phyloP scores from a whole-genome alignment of 1,140 invertebrate genomes.

The Saccostrea cuccullata region DNA sequence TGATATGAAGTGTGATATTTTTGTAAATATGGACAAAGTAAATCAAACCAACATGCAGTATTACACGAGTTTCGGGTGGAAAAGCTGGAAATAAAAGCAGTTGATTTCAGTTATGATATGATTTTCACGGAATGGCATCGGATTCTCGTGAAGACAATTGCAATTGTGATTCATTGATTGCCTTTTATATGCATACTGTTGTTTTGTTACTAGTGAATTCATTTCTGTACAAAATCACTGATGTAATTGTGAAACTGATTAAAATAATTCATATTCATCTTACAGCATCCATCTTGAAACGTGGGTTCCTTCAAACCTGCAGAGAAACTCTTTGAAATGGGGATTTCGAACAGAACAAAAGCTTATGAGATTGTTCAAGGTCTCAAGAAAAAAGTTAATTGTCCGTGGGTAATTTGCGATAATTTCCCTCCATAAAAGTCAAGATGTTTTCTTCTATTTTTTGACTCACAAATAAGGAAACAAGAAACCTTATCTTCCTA shows the following conservation, averaged over 20 bases:
- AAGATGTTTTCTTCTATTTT: no score
- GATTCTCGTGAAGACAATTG: background rate
- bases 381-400: no score
- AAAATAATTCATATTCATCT: background rate
- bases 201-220: background rate
- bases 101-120: background rate
- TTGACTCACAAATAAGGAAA: no score
- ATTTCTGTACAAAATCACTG: conserved; percentile 8
- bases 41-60: conserved; percentile 22
- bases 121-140: background rate
- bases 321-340: no score
- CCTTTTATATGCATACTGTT: background rate
- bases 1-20: background rate
- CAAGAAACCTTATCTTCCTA: no score
- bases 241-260: conserved; percentile 4
- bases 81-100: background rate
- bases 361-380: no score
- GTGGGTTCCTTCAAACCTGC: background rate
- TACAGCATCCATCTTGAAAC: background rate
- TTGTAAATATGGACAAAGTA: background rate
- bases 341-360: no score
- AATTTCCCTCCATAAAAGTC: no score
- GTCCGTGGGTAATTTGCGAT: no score
- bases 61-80: background rate
- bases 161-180: background rate